Conservation (phyloP, 2,113 vertebrate genomes). For the Bungarus multicinctus region DNA sequence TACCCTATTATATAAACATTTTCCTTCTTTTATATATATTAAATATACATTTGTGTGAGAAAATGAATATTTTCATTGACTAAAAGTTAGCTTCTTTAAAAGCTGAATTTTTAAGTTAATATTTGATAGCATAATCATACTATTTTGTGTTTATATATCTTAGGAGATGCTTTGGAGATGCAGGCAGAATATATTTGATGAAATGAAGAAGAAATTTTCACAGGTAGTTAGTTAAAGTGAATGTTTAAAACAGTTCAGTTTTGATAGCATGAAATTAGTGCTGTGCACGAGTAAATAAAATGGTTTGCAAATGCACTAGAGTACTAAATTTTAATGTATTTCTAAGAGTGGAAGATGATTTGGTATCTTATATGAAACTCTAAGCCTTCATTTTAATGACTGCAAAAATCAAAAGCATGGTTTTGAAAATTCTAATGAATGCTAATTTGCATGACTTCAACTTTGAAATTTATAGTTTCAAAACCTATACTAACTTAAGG, state of each 20-base stretch:
- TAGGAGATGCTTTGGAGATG: conserved; percentile 95
- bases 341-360: background rate
- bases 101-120: background rate
- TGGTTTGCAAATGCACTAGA: background rate
- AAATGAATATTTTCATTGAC: background rate
- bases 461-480: background rate
- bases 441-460: background rate
- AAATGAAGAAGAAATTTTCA: conserved; percentile 94
- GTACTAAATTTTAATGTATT: background rate
- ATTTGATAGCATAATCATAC: conserved; percentile 37
- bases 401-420: background rate
- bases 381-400: background rate
- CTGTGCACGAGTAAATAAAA: conserved; percentile 55
- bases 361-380: background rate
- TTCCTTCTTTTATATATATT: background rate
- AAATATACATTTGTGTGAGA: background rate
- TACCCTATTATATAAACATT: background rate
- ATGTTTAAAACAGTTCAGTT: conserved; percentile 55
- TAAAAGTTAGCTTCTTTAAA: background rate
- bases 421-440: background rate
- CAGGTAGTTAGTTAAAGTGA: conserved; percentile 81
- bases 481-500: background rate
- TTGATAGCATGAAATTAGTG: conserved; percentile 63
- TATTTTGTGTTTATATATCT: conserved; percentile 70
- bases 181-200: conserved; percentile 98